Evolutionary conservation across 2,113 vertebrate species (phyloP).

Genomic region (Corydoras maculifer): DNA sequence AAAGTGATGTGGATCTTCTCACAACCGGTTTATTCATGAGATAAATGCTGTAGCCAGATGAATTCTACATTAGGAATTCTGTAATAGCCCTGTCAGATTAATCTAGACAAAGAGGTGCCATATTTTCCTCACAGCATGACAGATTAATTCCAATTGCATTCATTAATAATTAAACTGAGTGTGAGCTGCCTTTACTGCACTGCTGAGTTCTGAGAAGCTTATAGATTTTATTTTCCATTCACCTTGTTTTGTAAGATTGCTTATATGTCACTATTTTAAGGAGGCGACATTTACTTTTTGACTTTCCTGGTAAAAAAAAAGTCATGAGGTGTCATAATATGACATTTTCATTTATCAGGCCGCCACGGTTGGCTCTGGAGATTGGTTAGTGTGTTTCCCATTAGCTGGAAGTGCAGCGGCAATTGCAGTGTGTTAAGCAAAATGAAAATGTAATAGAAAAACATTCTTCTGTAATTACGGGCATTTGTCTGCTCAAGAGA

Average conservation of each 20-base stretch:
- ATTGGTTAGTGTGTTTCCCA: not conserved
- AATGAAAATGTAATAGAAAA: not conserved
- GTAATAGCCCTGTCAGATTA: not conserved
- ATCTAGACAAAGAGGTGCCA: not conserved
- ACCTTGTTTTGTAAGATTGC: too few species aligned
- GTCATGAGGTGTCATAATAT: not conserved
- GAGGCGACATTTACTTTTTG: not conserved
- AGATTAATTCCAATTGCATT: not conserved
- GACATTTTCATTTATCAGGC: not conserved
- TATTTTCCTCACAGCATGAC: not conserved
- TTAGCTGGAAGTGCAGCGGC: too few species aligned
- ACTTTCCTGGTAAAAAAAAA: not conserved
- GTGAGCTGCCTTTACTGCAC: not conserved
- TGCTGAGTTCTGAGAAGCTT: not conserved
- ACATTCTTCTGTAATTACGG: not conserved
- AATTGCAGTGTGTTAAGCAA: not conserved
- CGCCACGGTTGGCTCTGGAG: not conserved
- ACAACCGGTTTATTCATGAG: not conserved
- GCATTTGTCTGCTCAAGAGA: not conserved
- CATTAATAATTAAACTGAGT: not conserved
- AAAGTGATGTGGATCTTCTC: not conserved
- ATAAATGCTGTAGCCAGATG: not conserved
- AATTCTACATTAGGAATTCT: not conserved
- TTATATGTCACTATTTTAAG: too few species aligned
- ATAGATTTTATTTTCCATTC: not conserved